A percentile compares a stretch with the other conserved stretches of the same genome.
These are phyloP conservation scores for Muntiacus muntjak DNA, from an alignment of 2,113 vertebrate species.

Conservation along the genomic window DNA sequence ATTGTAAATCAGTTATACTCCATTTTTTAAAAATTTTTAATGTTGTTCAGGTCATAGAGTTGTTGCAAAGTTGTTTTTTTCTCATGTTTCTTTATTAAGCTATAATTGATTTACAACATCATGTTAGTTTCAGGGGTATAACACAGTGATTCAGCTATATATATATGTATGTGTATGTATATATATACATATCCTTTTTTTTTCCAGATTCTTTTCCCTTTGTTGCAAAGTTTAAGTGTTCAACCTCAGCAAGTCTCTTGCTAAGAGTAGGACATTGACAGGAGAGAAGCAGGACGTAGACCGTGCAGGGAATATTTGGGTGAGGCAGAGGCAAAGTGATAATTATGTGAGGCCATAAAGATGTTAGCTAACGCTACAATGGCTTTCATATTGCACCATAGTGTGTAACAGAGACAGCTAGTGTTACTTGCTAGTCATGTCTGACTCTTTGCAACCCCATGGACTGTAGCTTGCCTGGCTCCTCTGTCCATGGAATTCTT, in stretches of 20 bases:
- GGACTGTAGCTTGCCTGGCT: background rate
- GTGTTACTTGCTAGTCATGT: background rate
- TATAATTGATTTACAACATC: background rate
- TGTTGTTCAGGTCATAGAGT: background rate
- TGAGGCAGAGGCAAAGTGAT: background rate
- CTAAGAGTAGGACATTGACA: background rate
- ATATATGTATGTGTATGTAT: background rate
- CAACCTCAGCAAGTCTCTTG: background rate
- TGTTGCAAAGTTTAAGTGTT: background rate
- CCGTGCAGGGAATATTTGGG: background rate
- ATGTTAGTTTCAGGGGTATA: background rate
- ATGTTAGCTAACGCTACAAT: background rate
- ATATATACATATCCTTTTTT: background rate
- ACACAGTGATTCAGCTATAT: background rate
- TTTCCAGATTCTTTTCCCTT: background rate
- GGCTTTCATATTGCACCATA: background rate
- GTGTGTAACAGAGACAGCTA: background rate
- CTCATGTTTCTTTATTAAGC: background rate
- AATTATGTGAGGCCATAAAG: background rate
- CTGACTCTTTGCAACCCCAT: background rate
- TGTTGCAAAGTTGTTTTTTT: background rate
- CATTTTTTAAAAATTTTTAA: background rate
- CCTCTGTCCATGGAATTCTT: background rate
- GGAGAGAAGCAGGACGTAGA: background rate
- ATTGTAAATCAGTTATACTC: background rate